phyloP scores from a whole-genome alignment of 2,113 vertebrate genomes.

The Urocitellus parryii region DNA sequence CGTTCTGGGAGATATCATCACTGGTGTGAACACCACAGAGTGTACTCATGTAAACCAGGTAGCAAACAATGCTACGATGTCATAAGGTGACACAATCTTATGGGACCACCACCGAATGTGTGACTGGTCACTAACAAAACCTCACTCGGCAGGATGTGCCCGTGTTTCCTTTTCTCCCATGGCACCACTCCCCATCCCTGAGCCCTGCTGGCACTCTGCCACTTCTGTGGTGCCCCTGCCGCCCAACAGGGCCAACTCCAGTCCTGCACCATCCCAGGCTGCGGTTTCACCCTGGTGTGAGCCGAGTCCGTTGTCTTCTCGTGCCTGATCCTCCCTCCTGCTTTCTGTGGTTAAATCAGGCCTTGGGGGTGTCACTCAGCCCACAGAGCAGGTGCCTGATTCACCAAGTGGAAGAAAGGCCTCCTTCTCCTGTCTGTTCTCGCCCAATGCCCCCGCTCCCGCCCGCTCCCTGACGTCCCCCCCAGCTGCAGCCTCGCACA shows the following conservation, averaged over 20 bases:
- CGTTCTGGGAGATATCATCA: neutral
- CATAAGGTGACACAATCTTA: no score
- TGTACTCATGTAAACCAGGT: no score
- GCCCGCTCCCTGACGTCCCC: neutral
- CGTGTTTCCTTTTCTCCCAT: neutral
- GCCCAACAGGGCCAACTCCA: no score
- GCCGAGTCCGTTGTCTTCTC: no score
- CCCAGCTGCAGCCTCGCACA: slow-evolving; percentile 34
- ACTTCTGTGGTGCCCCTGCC: accelerated
- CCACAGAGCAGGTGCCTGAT: neutral
- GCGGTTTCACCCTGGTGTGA: neutral
- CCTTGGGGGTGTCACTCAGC: neutral
- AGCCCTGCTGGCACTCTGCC: neutral
- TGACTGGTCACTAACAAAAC: no score
- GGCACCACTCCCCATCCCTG: neutral
- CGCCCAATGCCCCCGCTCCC: neutral
- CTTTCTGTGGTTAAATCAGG: neutral
- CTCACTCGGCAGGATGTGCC: neutral
- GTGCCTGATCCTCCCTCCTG: neutral
- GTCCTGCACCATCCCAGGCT: neutral
- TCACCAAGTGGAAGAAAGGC: neutral
- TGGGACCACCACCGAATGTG: neutral
- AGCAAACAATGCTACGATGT: no score
- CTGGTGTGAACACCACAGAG: neutral
- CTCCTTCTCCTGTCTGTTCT: neutral